Conservation (phyloP, 2,888 invertebrate genomes). For the Yponomeuta cagnagella region DNA sequence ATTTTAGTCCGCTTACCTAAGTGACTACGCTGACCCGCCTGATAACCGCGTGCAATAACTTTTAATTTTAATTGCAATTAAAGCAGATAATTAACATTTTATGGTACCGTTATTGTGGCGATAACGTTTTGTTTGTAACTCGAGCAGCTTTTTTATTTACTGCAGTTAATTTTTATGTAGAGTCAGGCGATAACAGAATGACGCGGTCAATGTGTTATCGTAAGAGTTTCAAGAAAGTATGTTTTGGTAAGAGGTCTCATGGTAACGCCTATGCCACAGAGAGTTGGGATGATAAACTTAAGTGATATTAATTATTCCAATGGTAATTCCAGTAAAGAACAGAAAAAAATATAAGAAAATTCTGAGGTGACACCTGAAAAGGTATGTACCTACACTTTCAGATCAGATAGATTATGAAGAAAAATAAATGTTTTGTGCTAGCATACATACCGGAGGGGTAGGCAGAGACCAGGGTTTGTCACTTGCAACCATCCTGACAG, state of each 20-base stretch:
- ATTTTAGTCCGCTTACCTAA: conserved; percentile 1
- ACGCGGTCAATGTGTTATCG: background rate
- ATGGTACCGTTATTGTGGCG: conserved; percentile 40
- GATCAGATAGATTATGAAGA: no score
- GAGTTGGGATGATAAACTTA: no score
- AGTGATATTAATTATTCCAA: no score
- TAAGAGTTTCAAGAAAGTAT: background rate
- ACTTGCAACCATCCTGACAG: no score
- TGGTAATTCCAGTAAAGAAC: no score
- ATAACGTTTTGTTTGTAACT: conserved; percentile 30
- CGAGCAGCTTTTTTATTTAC: conserved; percentile 1
- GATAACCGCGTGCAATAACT: conserved; percentile 56
- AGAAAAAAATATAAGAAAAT: no score
- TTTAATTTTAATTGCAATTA: conserved; percentile 70
- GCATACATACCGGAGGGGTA: no score
- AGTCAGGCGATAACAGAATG: background rate
- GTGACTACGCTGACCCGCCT: conserved; percentile 16
- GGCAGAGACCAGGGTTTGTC: no score
- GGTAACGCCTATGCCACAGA: no score
- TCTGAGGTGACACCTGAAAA: no score
- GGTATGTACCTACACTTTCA: no score
- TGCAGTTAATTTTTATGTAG: conserved; percentile 6
- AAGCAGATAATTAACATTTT: conserved; percentile 59
- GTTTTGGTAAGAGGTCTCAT: background rate
- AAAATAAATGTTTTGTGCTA: no score